Base-by-base conservation (phyloP, 1,140 invertebrate genomes). In the Paramacrobiotus metropolitanus region DNA sequence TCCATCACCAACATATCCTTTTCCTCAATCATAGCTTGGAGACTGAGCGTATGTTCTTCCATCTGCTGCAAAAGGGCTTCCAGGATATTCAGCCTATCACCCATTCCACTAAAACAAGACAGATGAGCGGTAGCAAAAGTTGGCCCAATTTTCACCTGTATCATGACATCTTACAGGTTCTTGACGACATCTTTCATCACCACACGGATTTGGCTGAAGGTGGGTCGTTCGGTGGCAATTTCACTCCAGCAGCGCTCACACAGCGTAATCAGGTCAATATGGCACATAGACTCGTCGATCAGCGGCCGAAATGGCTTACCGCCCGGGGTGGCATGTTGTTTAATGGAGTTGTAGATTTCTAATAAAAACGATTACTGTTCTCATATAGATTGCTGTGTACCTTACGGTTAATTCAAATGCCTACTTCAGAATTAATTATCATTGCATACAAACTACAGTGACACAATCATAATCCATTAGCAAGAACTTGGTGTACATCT, bases 11-110 rank as follows among this genome's bases (percentile, higher is more conserved):
- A 89, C 18, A 86, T 83, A 0, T 93, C 97, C 63, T 92, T 77
- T 73, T 96, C 90, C 67, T 93, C 87, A 0, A 98, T 93, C 30
- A 95, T 74, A 2, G 84, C 80, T 75, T 98, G 93, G 67, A 98
- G 78, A 72, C 96, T 97, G 70, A 91, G 93, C 0, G 93, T 91
- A 69, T 98, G 97, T 70, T 95, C 87, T 72, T 97, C 93, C 86
- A 98, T 96, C 62, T 93, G 83, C 29, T 86, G 84, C n/a, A 97
- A 74, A 28, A 98, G 75, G 75, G 94, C 93, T 72, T 98, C 93
- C 63, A 95, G 73, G 55, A 94, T 85, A 69, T 93, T 92, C 59
- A 86, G 85, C 48, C 84, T 88, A 72, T 92, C 72, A 60, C 70
- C 70, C 59, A 55, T 55, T 4, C 48, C 48, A 24, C 48, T 55